Conservation (phyloP, 2,888 invertebrate species). For the Diogma glabrata region DNA sequence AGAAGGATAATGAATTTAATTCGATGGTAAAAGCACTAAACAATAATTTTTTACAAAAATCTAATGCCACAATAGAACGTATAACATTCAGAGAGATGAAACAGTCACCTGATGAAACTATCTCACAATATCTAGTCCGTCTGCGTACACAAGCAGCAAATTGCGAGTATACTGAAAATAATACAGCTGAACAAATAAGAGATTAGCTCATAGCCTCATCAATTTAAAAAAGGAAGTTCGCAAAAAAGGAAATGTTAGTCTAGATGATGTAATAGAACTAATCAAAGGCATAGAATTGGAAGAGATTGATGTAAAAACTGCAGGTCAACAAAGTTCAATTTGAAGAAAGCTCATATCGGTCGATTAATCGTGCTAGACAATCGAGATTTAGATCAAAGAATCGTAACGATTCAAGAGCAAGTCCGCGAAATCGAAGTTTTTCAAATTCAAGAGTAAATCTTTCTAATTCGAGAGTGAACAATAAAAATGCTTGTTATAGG, state of each 20-base stretch:
- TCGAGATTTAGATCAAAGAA: no score
- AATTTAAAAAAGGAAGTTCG: neutral
- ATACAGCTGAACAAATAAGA: neutral
- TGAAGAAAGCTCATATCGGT: no score
- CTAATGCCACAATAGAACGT: slow-evolving; percentile 17
- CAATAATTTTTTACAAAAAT: slow-evolving; percentile 1
- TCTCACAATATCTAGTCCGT: slow-evolving; percentile 23
- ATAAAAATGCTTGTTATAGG: no score
- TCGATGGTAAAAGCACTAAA: slow-evolving; percentile 3
- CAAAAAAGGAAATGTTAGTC: neutral
- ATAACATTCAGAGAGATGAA: slow-evolving; percentile 21
- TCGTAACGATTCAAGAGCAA: no score
- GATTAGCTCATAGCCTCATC: neutral
- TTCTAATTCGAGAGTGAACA: no score
- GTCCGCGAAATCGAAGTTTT: no score
- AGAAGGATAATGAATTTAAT: neutral
- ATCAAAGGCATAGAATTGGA: neutral
- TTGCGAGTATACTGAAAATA: no score
- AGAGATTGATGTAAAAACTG: neutral
- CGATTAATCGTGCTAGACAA: no score
- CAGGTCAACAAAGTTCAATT: no score
- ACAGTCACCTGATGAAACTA: slow-evolving; percentile 22
- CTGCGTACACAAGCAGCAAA: slow-evolving; percentile 12
- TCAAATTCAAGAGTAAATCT: no score
- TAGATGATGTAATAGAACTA: neutral